A percentile compares a stretch with the other conserved stretches of the same genome.
phyloP scores from a whole-genome alignment of 2,888 invertebrate species.

The Agrilus mali region DNA sequence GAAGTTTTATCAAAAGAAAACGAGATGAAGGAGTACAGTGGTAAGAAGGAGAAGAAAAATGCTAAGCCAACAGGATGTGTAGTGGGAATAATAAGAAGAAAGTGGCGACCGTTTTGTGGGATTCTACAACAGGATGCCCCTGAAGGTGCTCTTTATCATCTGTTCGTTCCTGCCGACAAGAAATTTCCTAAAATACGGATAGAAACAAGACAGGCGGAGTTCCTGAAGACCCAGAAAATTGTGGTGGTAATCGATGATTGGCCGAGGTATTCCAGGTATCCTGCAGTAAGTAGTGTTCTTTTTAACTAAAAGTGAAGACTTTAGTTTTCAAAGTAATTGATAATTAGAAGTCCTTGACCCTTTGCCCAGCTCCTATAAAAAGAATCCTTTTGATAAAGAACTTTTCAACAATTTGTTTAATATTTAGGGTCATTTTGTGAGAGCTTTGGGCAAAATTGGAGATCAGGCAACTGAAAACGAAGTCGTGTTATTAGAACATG shows the following conservation, averaged over 20 bases:
- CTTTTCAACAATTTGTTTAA: not conserved
- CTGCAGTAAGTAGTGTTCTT: conserved; percentile 41
- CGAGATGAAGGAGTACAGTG: conserved; percentile 9
- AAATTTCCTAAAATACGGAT: conserved; percentile 90
- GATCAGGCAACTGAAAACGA: conserved; percentile 95
- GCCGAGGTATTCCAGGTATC: conserved; percentile 88
- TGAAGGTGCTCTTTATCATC: conserved; percentile 53
- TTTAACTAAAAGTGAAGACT: not conserved
- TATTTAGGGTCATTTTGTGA: conserved; percentile 79
- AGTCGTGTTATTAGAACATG: conserved; percentile 89
- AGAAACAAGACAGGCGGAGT: conserved; percentile 83
- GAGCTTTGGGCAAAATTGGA: conserved; percentile 83
- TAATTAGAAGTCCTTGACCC: too few species aligned
- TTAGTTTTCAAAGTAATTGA: too few species aligned
- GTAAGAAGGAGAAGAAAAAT: conserved; percentile 17
- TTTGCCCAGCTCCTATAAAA: too few species aligned
- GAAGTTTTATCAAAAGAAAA: conserved; percentile 49
- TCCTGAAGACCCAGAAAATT: conserved; percentile 71
- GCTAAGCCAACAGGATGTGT: conserved; percentile 58
- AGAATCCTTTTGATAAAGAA: too few species aligned
- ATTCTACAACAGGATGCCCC: conserved; percentile 64
- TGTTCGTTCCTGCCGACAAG: conserved; percentile 90
- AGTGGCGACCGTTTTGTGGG: conserved; percentile 98
- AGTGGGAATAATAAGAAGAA: conserved; percentile 91
- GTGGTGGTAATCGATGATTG: conserved; percentile 94